Percentiles rank a stretch among this genome's conserved stretches.
These are phyloP conservation scores for Nematopogon swammerdamellus DNA, from an alignment of 2,888 invertebrate genomes.

Conservation along the genomic window DNA sequence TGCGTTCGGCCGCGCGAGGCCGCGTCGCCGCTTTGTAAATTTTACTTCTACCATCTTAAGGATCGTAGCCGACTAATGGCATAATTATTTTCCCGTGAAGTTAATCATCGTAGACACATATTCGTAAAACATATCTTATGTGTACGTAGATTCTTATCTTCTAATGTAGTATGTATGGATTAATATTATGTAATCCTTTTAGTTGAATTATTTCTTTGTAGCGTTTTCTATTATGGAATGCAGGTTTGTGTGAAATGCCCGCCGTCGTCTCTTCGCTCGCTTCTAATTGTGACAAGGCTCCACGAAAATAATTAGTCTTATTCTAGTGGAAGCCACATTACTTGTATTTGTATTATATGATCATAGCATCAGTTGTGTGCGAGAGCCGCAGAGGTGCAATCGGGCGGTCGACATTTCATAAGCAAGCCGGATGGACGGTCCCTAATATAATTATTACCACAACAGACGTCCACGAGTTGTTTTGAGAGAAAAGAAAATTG, in stretches of 20 bases:
- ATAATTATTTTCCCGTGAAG: background rate
- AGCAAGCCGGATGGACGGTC: background rate
- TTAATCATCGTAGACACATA: background rate
- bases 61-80: background rate
- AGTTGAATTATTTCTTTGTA: background rate
- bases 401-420: background rate
- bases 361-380: too few relatives aligned
- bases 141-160: background rate
- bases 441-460: background rate
- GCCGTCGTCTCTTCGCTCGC: background rate
- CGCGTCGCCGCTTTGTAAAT: too few relatives aligned
- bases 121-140: background rate
- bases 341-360: too few relatives aligned
- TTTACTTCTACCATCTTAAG: background rate
- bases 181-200: background rate
- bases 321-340: too few relatives aligned
- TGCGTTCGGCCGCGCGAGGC: too few relatives aligned
- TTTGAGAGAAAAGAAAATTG: background rate
- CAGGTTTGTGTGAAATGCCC: background rate
- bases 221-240: background rate
- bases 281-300: too few relatives aligned
- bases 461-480: background rate
- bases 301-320: too few relatives aligned
- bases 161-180: background rate
- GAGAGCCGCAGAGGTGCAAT: too few relatives aligned